Conservation (phyloP, 2,888 invertebrate species). For the Junonia oenone region DNA sequence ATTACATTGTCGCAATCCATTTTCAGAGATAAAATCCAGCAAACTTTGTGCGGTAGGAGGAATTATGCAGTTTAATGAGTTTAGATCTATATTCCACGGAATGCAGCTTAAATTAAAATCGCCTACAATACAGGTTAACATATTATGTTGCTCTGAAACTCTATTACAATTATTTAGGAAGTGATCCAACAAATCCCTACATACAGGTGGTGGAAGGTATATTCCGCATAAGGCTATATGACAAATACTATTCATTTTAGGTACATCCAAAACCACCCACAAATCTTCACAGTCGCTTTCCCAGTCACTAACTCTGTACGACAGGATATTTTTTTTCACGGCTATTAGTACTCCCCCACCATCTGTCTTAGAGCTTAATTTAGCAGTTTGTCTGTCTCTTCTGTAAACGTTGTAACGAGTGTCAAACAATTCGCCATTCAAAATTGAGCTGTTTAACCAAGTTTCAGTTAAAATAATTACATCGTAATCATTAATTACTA, state of each 20-base stretch:
- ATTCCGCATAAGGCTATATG: neutral
- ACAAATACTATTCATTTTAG: neutral
- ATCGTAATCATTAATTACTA: neutral
- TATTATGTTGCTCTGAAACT: too few relatives aligned
- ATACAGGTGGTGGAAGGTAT: neutral
- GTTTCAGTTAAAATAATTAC: neutral
- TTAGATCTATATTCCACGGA: neutral
- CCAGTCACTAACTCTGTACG: neutral
- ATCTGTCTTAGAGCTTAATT: neutral
- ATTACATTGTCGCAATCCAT: too few relatives aligned
- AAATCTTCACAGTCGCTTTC: slow-evolving; percentile 9
- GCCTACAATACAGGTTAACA: too few relatives aligned
- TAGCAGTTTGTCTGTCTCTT: slow-evolving; percentile 3
- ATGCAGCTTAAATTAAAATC: too few relatives aligned
- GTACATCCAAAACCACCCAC: slow-evolving; percentile 1
- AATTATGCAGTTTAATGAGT: neutral
- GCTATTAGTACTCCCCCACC: neutral
- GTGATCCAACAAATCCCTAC: neutral
- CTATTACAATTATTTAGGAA: slow-evolving; percentile 10
- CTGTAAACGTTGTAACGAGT: neutral
- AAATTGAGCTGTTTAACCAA: neutral
- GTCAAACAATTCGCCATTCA: neutral
- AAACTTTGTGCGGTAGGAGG: neutral
- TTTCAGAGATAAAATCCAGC: neutral
- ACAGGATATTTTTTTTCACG: neutral